Evolutionary conservation across 2,888 invertebrate species (phyloP), one percentile per base, ranked within the genome.

Genomic region (Heliconius hortense): DNA sequence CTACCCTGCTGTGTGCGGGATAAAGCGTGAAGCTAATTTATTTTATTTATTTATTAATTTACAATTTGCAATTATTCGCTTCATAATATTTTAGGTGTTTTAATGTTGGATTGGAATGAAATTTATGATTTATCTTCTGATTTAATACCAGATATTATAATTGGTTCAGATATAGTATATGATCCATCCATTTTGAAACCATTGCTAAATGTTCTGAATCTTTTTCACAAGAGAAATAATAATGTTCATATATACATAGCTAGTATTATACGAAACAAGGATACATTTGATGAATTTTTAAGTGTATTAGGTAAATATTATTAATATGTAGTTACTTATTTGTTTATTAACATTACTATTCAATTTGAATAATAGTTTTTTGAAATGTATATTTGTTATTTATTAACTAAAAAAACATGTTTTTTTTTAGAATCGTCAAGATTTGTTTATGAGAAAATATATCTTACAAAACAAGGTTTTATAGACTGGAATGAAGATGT

Each of bases 281-380:
- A 94, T 1, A 97, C 97, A 1, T 90, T 96, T 79, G 82, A 90
- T 5, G 82, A 85, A 35, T 97, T 97, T 89, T 84, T 96, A 64
- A 80, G 88, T 24, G 83, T 87, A 79, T 86, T 96, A 81, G 93
- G 96, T 96, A 85, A 86, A 11, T n/a, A 73, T 53, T 21, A 70
- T n/a, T 39, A 48, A 48, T 48, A 48, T 21, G 11, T 48, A 68
- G 72, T 63, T 3, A 24, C 21, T 67, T 66, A 73, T 60, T 48
- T 56, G 48, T 59, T 72, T 60, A 56, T 53, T 18, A 15, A 26
- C 21, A 39, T 62, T 21, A 74, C 63, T 74, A 53, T 5, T 18
- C 21, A 53, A 18, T 53, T 53, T 53, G 21, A 53, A 53, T 18
- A 53, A 13, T 15, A 4, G 8, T 8, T 35, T 35, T 0, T 35